Percentiles rank a stretch among this genome's conserved stretches.
phyloP scores from a whole-genome alignment of 2,888 invertebrate species.

The Salticus scenicus region DNA sequence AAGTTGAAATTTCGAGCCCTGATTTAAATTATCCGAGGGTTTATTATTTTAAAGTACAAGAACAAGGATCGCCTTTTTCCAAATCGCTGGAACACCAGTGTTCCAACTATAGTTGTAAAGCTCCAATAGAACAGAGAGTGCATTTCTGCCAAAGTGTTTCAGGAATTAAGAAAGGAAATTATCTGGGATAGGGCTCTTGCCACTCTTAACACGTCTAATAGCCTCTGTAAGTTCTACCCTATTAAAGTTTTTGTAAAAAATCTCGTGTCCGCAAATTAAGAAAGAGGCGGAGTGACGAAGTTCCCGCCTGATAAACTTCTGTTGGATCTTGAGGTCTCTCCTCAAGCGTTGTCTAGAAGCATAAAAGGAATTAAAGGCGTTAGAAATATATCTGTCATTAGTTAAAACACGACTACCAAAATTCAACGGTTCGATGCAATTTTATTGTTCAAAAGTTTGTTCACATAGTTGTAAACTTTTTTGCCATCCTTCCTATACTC shows the following conservation, averaged over 20 bases:
- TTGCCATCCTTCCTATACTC: no score
- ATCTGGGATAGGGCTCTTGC: not conserved
- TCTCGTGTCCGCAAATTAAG: not conserved
- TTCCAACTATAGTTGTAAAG: not conserved
- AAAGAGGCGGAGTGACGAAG: not conserved
- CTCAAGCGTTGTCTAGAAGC: not conserved
- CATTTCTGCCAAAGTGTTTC: constrained; percentile 5
- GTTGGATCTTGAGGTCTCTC: not conserved
- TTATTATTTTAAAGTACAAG: no score
- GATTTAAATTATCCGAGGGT: no score
- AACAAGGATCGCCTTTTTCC: constrained; percentile 13
- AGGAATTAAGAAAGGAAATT: not conserved
- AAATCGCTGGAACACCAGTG: not conserved
- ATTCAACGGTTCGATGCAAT: not conserved
- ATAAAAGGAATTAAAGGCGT: not conserved
- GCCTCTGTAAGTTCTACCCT: not conserved
- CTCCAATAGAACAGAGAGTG: not conserved
- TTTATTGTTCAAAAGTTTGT: no score
- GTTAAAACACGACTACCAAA: not conserved
- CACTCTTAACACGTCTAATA: not conserved
- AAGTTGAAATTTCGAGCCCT: no score
- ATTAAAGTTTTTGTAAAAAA: not conserved
- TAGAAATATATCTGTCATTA: constrained; percentile 16
- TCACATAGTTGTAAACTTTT: no score
- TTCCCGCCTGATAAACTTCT: not conserved